These are phyloP conservation scores for Drosophila tsacasi DNA, from an alignment of 1,140 invertebrate species.

Conservation along the genomic window DNA sequence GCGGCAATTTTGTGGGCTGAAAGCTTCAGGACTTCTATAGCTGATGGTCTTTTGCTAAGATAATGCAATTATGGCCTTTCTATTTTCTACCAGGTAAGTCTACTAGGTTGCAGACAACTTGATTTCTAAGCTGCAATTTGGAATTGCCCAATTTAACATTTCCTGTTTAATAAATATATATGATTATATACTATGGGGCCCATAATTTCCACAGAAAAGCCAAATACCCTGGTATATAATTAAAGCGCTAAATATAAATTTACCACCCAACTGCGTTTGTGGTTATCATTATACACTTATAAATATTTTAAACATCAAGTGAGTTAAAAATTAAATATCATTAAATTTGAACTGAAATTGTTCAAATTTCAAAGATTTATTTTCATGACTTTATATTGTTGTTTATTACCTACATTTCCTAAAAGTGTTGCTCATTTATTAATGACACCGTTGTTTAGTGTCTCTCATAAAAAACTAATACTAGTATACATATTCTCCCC, in stretches of 20 bases:
- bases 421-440: too few species aligned
- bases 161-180: not conserved
- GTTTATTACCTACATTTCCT: not conserved
- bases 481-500: too few species aligned
- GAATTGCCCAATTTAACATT: not conserved
- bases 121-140: not conserved
- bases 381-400: not conserved
- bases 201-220: not conserved
- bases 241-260: not conserved
- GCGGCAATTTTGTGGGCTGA: slow-evolving; percentile 35
- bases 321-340: not conserved
- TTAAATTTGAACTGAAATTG: not conserved
- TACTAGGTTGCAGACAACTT: not conserved
- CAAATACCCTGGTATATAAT: slow-evolving; percentile 34
- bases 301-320: not conserved
- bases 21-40: slow-evolving; percentile 15
- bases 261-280: not conserved
- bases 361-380: not conserved
- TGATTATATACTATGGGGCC: not conserved
- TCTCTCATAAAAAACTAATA: too few species aligned
- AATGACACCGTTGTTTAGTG: not conserved
- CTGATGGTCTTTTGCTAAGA: slow-evolving; percentile 1
- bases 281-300: slow-evolving; percentile 2
- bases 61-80: not conserved
- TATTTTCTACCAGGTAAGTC: not conserved